Conservation (phyloP, 2,888 invertebrate species). For the Scaptomyza tumidula region DNA sequence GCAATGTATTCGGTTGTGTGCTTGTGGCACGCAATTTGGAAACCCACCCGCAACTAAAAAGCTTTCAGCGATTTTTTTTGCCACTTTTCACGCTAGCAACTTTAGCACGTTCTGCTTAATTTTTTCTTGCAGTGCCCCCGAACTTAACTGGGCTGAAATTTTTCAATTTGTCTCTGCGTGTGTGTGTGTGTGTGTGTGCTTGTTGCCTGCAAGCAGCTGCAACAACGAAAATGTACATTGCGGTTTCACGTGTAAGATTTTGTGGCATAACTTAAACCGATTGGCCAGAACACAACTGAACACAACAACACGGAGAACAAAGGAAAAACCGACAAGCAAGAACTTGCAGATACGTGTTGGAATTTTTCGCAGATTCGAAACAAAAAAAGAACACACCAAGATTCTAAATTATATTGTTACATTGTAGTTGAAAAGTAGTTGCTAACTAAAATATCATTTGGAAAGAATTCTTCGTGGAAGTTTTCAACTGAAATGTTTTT, state of each 20-base stretch:
- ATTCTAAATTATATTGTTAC: not conserved
- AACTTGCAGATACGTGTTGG: constrained; percentile 38
- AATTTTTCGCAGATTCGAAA: constrained; percentile 25
- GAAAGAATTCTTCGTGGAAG: not conserved
- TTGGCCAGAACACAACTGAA: constrained; percentile 18
- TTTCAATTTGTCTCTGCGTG: constrained; percentile 37
- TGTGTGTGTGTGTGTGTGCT: constrained; percentile 1
- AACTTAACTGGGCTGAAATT: constrained; percentile 50
- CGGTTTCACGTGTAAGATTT: constrained; percentile 68
- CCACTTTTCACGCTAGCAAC: constrained; percentile 35
- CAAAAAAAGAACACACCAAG: not conserved
- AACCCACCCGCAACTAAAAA: constrained; percentile 42
- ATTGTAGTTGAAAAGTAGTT: not conserved
- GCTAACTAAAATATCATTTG: not conserved
- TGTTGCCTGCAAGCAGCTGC: constrained; percentile 15
- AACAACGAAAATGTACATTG: constrained; percentile 40
- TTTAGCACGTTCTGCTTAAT: constrained; percentile 1
- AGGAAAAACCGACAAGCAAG: not conserved
- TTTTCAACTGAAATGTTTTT: not conserved
- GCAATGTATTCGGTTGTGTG: constrained; percentile 50
- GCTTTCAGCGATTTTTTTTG: constrained; percentile 6
- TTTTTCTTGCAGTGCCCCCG: constrained; percentile 16
- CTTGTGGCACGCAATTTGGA: constrained; percentile 52
- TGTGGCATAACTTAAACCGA: constrained; percentile 50
- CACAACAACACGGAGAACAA: too few species aligned